Evolutionary conservation across 2,888 invertebrate species (phyloP).

Genomic region (Ceratothoa steindachneri): DNA sequence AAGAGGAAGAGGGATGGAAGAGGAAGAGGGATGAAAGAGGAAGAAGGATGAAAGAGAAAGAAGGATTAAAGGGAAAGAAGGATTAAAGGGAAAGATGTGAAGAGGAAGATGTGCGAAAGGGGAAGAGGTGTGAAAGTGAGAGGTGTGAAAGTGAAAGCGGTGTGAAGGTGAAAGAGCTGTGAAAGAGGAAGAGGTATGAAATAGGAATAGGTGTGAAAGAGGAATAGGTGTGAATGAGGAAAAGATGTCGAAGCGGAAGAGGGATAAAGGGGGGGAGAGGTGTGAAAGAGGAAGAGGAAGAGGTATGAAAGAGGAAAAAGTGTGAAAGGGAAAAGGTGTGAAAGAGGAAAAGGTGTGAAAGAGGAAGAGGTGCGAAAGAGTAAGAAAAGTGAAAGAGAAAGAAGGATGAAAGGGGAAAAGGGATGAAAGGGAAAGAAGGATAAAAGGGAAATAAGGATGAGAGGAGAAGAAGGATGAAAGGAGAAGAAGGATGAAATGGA

Average conservation of each 20-base stretch:
- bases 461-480: background rate
- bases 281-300: background rate
- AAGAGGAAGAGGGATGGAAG: background rate
- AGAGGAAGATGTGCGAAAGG: background rate
- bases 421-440: background rate
- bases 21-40: background rate
- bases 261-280: background rate
- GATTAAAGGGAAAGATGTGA: background rate
- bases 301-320: background rate
- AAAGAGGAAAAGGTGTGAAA: background rate
- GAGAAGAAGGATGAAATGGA: background rate
- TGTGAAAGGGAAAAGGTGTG: background rate
- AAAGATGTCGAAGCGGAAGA: background rate
- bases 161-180: background rate
- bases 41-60: background rate
- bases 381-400: background rate
- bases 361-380: background rate
- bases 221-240: background rate
- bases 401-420: background rate
- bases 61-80: background rate
- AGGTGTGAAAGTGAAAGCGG: background rate
- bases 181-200: background rate
- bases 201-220: background rate
- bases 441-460: background rate
- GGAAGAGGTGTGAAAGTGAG: background rate